Evolutionary conservation across 2,888 invertebrate genomes (phyloP).

Genomic region (Anagyrus pseudococci): DNA sequence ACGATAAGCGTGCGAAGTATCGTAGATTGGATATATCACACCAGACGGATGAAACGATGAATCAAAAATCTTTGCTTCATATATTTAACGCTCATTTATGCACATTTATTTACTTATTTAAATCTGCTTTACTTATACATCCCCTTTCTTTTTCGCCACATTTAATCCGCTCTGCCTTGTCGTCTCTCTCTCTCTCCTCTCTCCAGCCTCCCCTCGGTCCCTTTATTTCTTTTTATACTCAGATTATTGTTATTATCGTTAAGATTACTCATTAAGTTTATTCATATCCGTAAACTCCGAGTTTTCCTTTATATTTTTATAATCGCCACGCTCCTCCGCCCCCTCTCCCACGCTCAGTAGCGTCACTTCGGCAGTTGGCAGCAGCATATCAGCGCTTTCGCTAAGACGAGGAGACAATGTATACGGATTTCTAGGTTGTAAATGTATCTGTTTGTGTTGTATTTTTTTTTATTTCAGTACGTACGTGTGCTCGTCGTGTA

Average conservation of each 20-base stretch:
- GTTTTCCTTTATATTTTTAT: constrained; percentile 3
- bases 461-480: too few relatives aligned
- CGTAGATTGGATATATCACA: constrained; percentile 16
- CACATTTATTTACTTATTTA: too few relatives aligned
- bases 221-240: constrained; percentile 5
- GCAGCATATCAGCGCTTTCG: constrained; percentile 25
- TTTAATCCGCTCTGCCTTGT: background rate
- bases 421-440: too few relatives aligned
- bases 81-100: background rate
- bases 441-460: too few relatives aligned
- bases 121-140: too few relatives aligned
- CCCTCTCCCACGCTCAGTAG: too few relatives aligned
- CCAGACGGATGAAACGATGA: constrained; percentile 31
- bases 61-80: background rate
- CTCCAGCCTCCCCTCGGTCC: background rate
- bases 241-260: constrained; percentile 1
- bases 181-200: background rate
- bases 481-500: too few relatives aligned
- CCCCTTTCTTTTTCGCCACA: background rate
- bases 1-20: constrained; percentile 18
- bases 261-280: background rate
- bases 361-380: constrained; percentile 36
- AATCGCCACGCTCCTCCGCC: too few relatives aligned
- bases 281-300: too few relatives aligned
- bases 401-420: too few relatives aligned